Conservation (phyloP, 2,888 invertebrate species). For the Mycalesis mineus region DNA sequence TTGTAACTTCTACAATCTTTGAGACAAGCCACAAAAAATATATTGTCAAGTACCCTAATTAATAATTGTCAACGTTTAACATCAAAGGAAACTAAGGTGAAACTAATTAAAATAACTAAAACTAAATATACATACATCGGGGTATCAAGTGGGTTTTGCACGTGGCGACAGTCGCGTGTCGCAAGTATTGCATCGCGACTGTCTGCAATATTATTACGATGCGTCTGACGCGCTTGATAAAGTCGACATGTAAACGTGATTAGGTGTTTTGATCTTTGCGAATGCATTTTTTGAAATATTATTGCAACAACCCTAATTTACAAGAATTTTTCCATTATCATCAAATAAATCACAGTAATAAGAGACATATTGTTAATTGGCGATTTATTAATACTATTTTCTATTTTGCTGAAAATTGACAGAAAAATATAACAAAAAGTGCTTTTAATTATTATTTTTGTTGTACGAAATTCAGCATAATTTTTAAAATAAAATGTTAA, state of each 20-base stretch:
- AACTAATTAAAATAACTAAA: constrained; percentile 23
- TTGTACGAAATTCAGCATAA: too few relatives aligned
- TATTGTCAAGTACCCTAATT: constrained; percentile 9
- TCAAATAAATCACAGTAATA: constrained; percentile 37
- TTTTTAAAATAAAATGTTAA: too few relatives aligned
- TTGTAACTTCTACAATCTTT: neutral
- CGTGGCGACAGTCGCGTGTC: neutral
- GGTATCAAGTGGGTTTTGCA: constrained; percentile 35
- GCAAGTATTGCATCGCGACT: neutral
- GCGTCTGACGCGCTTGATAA: neutral
- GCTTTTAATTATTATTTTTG: too few relatives aligned
- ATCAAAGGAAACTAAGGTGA: constrained; percentile 11
- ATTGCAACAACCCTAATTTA: constrained; percentile 75
- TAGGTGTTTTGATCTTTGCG: neutral
- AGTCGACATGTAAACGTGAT: neutral
- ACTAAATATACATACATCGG: constrained; percentile 52
- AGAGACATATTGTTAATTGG: constrained; percentile 31
- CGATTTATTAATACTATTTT: constrained; percentile 10
- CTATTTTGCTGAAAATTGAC: neutral
- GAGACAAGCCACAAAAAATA: neutral
- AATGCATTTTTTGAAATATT: constrained; percentile 41
- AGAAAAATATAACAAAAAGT: neutral
- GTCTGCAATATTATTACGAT: neutral
- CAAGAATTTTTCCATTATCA: constrained; percentile 23
- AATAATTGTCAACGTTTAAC: constrained; percentile 28